A percentile compares a stretch with the other conserved stretches of the same genome.
These are phyloP conservation scores for Cairina moschata DNA, from an alignment of 2,113 vertebrate genomes.

Conservation along the genomic window DNA sequence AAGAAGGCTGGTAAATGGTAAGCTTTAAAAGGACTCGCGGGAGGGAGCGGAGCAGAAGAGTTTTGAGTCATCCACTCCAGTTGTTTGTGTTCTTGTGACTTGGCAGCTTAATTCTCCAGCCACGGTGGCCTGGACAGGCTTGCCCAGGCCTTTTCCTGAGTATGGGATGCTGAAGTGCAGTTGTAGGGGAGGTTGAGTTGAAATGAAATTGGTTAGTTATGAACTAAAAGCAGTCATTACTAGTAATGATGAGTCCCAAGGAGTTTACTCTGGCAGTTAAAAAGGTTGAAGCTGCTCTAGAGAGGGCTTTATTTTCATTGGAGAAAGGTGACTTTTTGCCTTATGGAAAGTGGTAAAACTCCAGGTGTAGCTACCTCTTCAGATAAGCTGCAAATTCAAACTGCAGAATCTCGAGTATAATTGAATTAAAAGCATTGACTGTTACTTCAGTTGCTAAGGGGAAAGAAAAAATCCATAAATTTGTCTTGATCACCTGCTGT, in stretches of 20 bases:
- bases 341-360: neutral
- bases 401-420: neutral
- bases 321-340: neutral
- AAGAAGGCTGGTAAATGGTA: neutral
- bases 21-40: neutral
- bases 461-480: neutral
- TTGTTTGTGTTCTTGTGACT: neutral
- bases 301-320: neutral
- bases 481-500: neutral
- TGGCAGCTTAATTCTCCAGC: neutral
- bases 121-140: rapidly evolving
- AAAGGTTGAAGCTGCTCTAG: rapidly evolving
- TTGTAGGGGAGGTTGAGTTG: neutral
- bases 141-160: neutral
- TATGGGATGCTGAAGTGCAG: neutral
- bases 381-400: neutral
- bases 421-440: neutral
- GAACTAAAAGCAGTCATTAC: neutral
- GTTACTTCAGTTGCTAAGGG: neutral
- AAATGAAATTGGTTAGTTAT: neutral
- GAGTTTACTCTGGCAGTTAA: neutral
- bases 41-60: neutral
- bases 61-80: neutral
- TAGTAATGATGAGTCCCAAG: neutral
- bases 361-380: neutral